A percentile compares a stretch with the other conserved stretches of the same genome.
These are phyloP conservation scores for Oncorhynchus mykiss DNA, from an alignment of 2,113 vertebrate species.

Conservation along the genomic window DNA sequence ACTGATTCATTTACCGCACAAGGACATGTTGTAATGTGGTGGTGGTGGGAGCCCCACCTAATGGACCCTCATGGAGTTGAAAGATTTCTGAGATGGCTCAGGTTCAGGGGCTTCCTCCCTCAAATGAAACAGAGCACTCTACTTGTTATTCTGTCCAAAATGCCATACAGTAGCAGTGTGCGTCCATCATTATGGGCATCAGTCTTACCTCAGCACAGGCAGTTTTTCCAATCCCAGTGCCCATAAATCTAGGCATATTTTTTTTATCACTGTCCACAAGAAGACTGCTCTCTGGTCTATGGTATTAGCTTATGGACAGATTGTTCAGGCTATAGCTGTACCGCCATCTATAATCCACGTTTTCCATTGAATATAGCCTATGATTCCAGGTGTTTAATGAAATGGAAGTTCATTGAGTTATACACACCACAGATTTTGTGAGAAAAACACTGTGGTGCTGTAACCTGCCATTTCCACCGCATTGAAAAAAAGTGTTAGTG, in stretches of 20 bases:
- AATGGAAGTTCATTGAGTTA: constrained; percentile 29
- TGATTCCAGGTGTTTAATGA: constrained; percentile 54
- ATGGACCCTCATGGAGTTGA: constrained; percentile 47
- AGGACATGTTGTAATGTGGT: constrained; percentile 53
- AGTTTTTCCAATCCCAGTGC: constrained; percentile 47
- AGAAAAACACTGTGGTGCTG: constrained; percentile 3
- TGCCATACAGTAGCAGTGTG: constrained; percentile 64
- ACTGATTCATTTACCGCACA: constrained; percentile 63
- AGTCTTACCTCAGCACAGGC: constrained; percentile 54
- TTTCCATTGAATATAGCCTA: constrained; percentile 30
- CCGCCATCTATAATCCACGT: constrained; percentile 40
- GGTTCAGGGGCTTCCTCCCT: constrained; percentile 32
- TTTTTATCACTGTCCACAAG: constrained; percentile 21
- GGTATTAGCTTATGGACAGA: constrained; percentile 43
- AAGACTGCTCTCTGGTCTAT: constrained; percentile 33
- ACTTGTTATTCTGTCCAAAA: constrained; percentile 65
- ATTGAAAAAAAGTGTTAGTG: constrained; percentile 22
- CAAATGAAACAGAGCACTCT: constrained; percentile 42
- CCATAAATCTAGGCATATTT: constrained; percentile 54
- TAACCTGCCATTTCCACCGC: constrained; percentile 42
- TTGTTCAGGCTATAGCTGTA: constrained; percentile 15
- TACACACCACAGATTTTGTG: constrained; percentile 27
- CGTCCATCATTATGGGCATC: constrained; percentile 59
- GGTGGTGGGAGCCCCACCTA: constrained; percentile 50
- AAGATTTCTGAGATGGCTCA: constrained; percentile 59